Evolutionary conservation across 1,140 invertebrate genomes (phyloP).

Genomic region (Zaprionus tsacasi): DNA sequence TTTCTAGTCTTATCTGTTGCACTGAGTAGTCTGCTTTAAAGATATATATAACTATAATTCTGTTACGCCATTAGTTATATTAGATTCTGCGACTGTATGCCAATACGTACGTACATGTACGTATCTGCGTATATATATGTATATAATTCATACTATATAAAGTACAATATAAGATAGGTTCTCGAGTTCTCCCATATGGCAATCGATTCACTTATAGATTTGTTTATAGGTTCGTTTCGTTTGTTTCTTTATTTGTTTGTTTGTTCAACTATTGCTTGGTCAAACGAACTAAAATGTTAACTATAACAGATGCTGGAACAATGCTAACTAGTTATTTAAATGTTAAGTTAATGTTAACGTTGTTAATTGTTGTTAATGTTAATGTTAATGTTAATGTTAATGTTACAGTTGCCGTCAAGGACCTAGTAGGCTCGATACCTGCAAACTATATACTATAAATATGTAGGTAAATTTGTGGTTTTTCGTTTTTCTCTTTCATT

Average conservation of each 20-base stretch:
- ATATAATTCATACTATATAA: conserved; percentile 39
- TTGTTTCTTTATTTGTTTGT: conserved; percentile 15
- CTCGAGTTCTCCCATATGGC: conserved; percentile 13
- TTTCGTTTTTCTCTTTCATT: conserved; percentile 47
- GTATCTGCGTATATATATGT: conserved; percentile 7
- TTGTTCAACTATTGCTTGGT: conserved; percentile 38
- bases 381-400: conserved; percentile 22
- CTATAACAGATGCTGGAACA: conserved; percentile 40
- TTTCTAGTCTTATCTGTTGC: conserved; percentile 82
- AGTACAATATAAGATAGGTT: conserved; percentile 50
- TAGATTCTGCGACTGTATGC: conserved; percentile 11
- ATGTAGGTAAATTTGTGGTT: conserved; percentile 74
- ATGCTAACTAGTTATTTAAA: conserved; percentile 19
- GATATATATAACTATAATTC: conserved; percentile 38
- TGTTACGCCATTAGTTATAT: conserved; percentile 28
- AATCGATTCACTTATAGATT: conserved; percentile 3
- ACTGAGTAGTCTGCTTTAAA: conserved; percentile 78
- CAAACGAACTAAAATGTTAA: conserved; percentile 44
- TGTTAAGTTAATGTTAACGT: conserved; percentile 23
- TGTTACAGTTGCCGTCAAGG: conserved; percentile 34
- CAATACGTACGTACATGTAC: conserved; percentile 18
- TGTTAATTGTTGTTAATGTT: conserved; percentile 7
- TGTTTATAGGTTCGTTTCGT: conserved; percentile 13
- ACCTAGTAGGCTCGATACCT: conserved; percentile 46
- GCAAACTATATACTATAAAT: conserved; percentile 59